Percentiles rank a stretch among this genome's conserved stretches.
These are phyloP conservation scores for Erythrolamprus reginae DNA, from an alignment of 2,113 vertebrate genomes.

Conservation along the genomic window DNA sequence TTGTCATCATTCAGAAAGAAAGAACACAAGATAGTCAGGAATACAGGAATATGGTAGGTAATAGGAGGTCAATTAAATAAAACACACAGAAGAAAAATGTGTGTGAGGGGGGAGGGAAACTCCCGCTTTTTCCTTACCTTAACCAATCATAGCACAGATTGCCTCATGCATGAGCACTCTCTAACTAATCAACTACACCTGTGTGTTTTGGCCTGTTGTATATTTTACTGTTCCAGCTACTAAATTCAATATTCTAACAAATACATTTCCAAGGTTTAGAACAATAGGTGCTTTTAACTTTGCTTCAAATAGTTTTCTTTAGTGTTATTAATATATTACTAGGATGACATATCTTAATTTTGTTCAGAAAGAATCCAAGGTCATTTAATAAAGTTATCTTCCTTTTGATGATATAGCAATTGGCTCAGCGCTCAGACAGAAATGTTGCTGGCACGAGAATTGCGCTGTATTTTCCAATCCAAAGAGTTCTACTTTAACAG, in stretches of 20 bases:
- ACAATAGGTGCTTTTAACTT: background rate
- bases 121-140: background rate
- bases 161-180: background rate
- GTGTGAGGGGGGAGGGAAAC: background rate
- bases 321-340: background rate
- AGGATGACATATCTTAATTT: background rate
- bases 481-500: background rate
- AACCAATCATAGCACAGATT: background rate
- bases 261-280: background rate
- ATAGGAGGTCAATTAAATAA: background rate
- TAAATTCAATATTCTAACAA: background rate
- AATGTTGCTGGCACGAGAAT: background rate
- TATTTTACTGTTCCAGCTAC: background rate
- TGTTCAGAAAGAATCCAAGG: background rate
- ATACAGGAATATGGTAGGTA: no score
- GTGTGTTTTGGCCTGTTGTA: background rate
- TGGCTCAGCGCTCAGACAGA: background rate
- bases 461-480: background rate
- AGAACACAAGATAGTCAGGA: no score
- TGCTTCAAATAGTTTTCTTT: background rate
- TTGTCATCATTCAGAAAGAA: no score
- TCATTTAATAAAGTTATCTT: background rate
- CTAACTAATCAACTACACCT: background rate
- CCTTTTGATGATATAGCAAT: background rate
- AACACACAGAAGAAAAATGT: background rate